Evolutionary conservation across 2,888 invertebrate genomes (phyloP).

Genomic region (Isoperla grammatica): DNA sequence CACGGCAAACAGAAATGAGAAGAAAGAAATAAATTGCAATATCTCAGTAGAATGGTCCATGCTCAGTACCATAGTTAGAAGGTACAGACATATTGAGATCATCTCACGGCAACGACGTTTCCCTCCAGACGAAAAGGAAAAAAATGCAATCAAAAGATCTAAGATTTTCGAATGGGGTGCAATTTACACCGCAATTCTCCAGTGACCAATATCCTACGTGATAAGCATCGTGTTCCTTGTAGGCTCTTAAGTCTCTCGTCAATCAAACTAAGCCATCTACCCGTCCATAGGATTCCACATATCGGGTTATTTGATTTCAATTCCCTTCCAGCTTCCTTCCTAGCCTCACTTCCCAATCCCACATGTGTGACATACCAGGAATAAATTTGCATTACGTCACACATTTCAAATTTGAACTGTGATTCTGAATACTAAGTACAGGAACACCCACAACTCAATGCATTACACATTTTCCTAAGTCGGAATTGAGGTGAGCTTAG

Average conservation of each 20-base stretch:
- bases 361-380: constrained; percentile 9
- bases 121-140: not conserved
- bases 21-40: not conserved
- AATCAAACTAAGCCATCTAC: not conserved
- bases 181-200: not conserved
- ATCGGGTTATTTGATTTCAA: constrained; percentile 16
- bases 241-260: not conserved
- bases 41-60: not conserved
- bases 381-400: constrained; percentile 15
- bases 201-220: not conserved
- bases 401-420: not conserved
- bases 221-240: not conserved
- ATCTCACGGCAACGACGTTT: not conserved
- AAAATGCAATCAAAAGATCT: constrained; percentile 10
- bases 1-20: not conserved
- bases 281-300: constrained; percentile 3
- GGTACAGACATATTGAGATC: not conserved
- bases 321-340: constrained; percentile 7
- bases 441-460: not conserved
- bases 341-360: not conserved
- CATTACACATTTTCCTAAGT: not conserved
- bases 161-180: not conserved
- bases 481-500: too few species aligned
- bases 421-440: not conserved
- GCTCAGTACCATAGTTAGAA: not conserved